phyloP scores from a whole-genome alignment of 2,797 vertebrate genomes.

The Notamacropus eugenii region DNA sequence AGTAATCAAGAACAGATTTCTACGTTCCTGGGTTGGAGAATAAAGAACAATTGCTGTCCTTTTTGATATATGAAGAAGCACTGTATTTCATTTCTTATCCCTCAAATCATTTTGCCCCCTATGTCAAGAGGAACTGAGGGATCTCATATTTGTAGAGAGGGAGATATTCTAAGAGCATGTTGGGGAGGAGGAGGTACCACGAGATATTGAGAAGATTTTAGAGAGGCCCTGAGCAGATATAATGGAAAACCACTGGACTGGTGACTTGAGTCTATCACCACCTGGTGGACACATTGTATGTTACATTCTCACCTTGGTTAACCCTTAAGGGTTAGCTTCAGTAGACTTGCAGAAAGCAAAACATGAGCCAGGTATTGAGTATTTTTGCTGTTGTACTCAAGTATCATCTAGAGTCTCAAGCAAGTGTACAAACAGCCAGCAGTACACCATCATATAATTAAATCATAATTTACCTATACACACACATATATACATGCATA shows the following conservation, averaged over 20 bases:
- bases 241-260: neutral
- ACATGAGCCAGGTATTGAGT: neutral
- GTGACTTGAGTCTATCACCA: neutral
- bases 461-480: neutral
- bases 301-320: neutral
- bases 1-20: neutral
- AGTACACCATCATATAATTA: neutral
- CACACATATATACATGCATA: neutral
- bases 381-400: neutral
- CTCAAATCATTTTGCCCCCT: neutral
- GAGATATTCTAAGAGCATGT: neutral
- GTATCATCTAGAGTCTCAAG: neutral
- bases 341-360: neutral
- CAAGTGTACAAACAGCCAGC: neutral
- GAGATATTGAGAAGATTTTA: neutral
- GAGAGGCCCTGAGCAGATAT: neutral
- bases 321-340: neutral
- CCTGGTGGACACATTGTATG: neutral
- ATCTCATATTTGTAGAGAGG: neutral
- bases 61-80: neutral
- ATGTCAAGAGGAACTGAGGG: neutral
- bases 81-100: neutral
- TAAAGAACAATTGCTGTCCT: neutral
- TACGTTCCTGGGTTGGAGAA: neutral
- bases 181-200: neutral